Evolutionary conservation across 2,113 vertebrate species (phyloP).

Genomic region (Nyctibius bracteatus): DNA sequence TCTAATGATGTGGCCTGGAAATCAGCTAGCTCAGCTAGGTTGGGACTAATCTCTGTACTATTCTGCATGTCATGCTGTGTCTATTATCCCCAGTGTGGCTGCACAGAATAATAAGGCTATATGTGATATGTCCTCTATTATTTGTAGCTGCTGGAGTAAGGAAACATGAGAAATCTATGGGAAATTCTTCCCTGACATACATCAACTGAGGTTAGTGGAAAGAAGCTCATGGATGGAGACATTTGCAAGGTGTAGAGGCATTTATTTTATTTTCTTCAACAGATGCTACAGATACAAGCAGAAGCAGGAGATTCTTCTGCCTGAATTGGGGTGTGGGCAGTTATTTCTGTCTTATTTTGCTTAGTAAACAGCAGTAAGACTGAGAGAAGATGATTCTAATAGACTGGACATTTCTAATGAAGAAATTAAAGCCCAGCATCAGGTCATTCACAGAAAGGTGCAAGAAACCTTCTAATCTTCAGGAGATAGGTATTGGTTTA

Average conservation of each 20-base stretch:
- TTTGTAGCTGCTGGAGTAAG: neutral
- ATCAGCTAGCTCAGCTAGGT: neutral
- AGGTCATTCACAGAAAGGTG: neutral
- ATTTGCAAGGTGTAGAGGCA: neutral
- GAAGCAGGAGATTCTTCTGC: neutral
- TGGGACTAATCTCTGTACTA: neutral
- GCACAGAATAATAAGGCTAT: neutral
- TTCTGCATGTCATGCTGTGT: neutral
- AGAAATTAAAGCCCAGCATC: neutral
- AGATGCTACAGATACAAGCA: neutral
- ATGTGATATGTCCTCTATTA: neutral
- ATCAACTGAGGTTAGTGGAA: neutral
- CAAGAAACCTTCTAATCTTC: neutral
- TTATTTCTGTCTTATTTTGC: neutral
- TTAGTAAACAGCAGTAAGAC: neutral
- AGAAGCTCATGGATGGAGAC: neutral
- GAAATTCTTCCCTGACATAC: neutral
- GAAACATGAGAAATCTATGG: neutral
- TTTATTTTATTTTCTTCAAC: neutral
- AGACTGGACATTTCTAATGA: neutral
- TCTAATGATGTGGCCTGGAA: neutral
- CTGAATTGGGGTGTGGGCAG: neutral
- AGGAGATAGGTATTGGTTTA: neutral
- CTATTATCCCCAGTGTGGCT: neutral
- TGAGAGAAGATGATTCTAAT: neutral